Base-by-base conservation (phyloP, 2,888 invertebrate species). In the Tethea ocularis region DNA sequence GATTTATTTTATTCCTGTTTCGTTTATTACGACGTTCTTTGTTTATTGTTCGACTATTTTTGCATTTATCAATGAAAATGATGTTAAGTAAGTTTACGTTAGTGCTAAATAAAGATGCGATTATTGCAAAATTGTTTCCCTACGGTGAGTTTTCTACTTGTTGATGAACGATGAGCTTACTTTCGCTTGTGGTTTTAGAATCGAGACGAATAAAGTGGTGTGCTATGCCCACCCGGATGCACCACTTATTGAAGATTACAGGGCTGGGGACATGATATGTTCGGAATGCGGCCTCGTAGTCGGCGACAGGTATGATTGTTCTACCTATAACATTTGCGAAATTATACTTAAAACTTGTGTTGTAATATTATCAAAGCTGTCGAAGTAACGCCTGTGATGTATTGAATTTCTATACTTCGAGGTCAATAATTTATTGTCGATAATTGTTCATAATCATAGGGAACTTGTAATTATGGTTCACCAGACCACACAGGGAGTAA, bases 211-310 rank as follows among this genome's bases (percentile, higher is more conserved):
- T 84, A 97, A 95, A 90, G 96, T 98, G 75, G 96, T 96, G 82
- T 99, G 99, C 86, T 96, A 96, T 88, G 96, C 97, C 65, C 99
- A 99, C 93, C 99, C 99, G 67, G 98, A 99, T 86, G 97, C 99
- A 17, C 96, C 97, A 55, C 95, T 99, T 57, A 97, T 99, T 76
- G 99, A 99, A 89, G 99, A 99, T 89, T 99, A 99, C 88, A 95
- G 99, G 80, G 99, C 99, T 66, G 99, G 99, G 38, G 99, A 99
- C 93, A 97, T 99, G 95, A 98, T 99, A 78, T 99, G 99, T 87
- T 98, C 99, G 29, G 98, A 99, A 93, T 99, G 99, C 94, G 99
- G 99, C n/a, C 94, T 99, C 61, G 99, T 99, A 56, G 99, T 99
- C 24, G 99, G 99, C 15, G 99, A 99, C 93, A 96, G 98, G 98